Conservation (phyloP, 2,888 invertebrate genomes). For the Zaprionus lineosus region DNA sequence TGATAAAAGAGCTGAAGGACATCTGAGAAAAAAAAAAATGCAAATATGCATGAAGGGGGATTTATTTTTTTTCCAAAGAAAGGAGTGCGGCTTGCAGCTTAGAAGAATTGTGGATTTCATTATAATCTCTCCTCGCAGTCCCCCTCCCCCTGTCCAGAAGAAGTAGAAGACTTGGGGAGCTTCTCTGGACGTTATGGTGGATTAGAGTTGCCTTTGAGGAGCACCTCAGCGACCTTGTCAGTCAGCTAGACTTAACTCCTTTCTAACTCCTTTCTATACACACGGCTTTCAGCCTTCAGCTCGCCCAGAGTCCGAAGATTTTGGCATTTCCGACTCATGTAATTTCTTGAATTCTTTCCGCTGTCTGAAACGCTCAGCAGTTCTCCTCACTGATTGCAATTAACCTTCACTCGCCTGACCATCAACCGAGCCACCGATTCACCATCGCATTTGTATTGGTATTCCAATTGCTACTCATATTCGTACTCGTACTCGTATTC, state of each 20-base stretch:
- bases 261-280: constrained; percentile 1
- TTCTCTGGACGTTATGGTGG: too few relatives aligned
- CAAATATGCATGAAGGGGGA: too few relatives aligned
- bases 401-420: constrained; percentile 37
- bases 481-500: background rate
- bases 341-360: constrained; percentile 44
- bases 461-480: background rate
- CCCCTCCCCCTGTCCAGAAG: too few relatives aligned
- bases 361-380: constrained; percentile 50
- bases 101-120: too few relatives aligned
- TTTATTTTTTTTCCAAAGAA: too few relatives aligned
- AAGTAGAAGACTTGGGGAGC: too few relatives aligned
- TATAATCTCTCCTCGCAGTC: too few relatives aligned
- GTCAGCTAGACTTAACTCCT: background rate
- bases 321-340: constrained; percentile 43
- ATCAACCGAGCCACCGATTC: too few relatives aligned
- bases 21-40: background rate
- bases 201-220: too few relatives aligned
- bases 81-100: too few relatives aligned
- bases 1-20: background rate
- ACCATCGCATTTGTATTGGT: too few relatives aligned
- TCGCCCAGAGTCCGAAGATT: constrained; percentile 11
- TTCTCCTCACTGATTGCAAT: constrained; percentile 47
- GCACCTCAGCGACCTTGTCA: background rate
- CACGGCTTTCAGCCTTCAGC: background rate